Evolutionary conservation across 2,113 vertebrate species (phyloP).

Genomic region (Casuarius casuarius): DNA sequence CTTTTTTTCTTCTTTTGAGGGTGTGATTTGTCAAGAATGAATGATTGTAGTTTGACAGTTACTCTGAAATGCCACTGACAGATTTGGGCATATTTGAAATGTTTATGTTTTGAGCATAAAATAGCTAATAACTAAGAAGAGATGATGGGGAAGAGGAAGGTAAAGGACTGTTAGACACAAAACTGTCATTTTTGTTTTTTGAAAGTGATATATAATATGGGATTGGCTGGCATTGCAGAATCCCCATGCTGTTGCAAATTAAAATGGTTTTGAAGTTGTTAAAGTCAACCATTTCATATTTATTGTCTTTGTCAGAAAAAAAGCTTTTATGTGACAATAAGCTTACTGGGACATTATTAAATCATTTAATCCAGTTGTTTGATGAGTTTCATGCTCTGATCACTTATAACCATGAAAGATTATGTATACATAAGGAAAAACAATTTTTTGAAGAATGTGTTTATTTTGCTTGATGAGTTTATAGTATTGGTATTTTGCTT

Average conservation of each 20-base stretch:
- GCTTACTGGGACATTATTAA: slow-evolving; percentile 12
- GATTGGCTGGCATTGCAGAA: neutral
- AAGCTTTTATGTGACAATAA: slow-evolving; percentile 29
- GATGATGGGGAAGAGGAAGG: neutral
- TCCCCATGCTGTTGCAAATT: slow-evolving; percentile 12
- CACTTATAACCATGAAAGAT: neutral
- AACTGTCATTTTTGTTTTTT: neutral
- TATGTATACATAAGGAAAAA: neutral
- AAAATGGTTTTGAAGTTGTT: slow-evolving; percentile 22
- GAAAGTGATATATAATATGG: neutral
- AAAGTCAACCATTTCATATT: neutral
- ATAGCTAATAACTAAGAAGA: neutral
- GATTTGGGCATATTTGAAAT: slow-evolving; percentile 2
- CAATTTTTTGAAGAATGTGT: neutral
- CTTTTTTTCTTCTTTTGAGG: neutral
- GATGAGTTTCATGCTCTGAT: neutral
- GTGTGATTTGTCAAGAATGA: slow-evolving; percentile 4
- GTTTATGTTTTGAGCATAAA: neutral
- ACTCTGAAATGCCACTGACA: neutral
- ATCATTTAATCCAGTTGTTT: slow-evolving; percentile 35
- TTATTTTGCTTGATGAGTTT: slow-evolving; percentile 13
- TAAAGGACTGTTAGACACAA: neutral
- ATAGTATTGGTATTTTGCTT: neutral
- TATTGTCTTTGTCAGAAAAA: neutral
- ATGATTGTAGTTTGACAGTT: neutral